phyloP scores from a whole-genome alignment of 1,140 invertebrate species.

The Protaetia brevitarsis region DNA sequence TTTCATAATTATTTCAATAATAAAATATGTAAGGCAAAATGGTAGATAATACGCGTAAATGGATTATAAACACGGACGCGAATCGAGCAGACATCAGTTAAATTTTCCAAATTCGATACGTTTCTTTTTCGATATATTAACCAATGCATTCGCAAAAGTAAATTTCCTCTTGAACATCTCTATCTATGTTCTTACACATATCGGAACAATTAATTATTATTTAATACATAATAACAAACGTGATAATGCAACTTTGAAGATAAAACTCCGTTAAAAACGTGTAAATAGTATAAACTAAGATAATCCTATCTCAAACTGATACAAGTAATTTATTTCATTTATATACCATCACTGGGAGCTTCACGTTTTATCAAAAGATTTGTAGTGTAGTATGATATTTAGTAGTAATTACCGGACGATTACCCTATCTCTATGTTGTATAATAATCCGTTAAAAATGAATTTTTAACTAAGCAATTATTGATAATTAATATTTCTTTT shows the following conservation, averaged over 20 bases:
- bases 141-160: no score
- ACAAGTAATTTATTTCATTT: slow-evolving; percentile 11
- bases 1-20: neutral
- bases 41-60: neutral
- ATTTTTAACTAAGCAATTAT: slow-evolving; percentile 5
- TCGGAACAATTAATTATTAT: neutral
- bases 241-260: neutral
- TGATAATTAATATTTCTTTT: slow-evolving; percentile 2
- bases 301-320: slow-evolving; percentile 11
- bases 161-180: no score
- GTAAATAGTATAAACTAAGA: slow-evolving; percentile 5
- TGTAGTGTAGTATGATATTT: slow-evolving; percentile 1
- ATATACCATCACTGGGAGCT: neutral
- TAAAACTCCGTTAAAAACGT: slow-evolving; percentile 4
- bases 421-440: neutral
- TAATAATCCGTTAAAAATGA: slow-evolving; percentile 8
- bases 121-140: no score
- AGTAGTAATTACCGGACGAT: slow-evolving; percentile 11
- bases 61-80: no score
- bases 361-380: neutral
- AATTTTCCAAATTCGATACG: no score
- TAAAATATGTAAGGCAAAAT: neutral
- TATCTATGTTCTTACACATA: no score
- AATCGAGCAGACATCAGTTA: no score
- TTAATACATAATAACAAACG: neutral